A percentile compares a stretch with the other conserved stretches of the same genome.
Conservation (phyloP, 2,888 invertebrate species). For the Eupelmus urozonus region DNA sequence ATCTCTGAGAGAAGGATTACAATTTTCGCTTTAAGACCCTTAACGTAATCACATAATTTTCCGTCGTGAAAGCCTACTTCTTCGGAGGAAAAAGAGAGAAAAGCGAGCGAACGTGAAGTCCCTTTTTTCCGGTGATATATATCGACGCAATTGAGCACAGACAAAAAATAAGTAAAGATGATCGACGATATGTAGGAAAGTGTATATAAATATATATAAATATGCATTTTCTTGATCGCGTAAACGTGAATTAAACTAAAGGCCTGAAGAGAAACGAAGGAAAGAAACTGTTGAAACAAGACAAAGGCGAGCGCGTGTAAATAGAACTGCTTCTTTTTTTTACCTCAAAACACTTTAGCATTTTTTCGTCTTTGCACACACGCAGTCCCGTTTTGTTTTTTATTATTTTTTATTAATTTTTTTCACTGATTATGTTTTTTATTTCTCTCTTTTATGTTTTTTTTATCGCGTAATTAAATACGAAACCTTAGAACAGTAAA, state of each 20-base stretch:
- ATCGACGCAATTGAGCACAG: slow-evolving; percentile 41
- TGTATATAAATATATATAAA: neutral
- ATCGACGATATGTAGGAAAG: slow-evolving; percentile 20
- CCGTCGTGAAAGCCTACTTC: slow-evolving; percentile 58
- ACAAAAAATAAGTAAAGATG: slow-evolving; percentile 34
- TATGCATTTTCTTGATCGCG: slow-evolving; percentile 44
- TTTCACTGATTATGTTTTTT: slow-evolving; percentile 55
- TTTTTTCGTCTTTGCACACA: slow-evolving; percentile 59
- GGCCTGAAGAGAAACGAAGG: slow-evolving; percentile 43
- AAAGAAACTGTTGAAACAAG: slow-evolving; percentile 46
- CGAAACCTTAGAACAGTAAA: slow-evolving; percentile 61
- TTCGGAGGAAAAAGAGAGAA: slow-evolving; percentile 45
- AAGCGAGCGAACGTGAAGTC: slow-evolving; percentile 50
- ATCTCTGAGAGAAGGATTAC: slow-evolving; percentile 4
- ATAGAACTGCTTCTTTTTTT: slow-evolving; percentile 57
- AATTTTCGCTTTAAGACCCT: slow-evolving; percentile 21
- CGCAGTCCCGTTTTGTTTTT: slow-evolving; percentile 48
- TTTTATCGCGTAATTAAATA: slow-evolving; percentile 56
- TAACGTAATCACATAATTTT: slow-evolving; percentile 52
- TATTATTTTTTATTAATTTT: slow-evolving; percentile 59
- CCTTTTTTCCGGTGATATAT: slow-evolving; percentile 53
- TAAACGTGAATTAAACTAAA: slow-evolving; percentile 23
- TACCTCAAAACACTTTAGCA: slow-evolving; percentile 47
- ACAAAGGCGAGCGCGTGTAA: slow-evolving; percentile 55
- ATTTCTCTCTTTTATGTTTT: slow-evolving; percentile 56